Conservation (phyloP, 2,888 invertebrate species). For the Amphimallon solstitiale region DNA sequence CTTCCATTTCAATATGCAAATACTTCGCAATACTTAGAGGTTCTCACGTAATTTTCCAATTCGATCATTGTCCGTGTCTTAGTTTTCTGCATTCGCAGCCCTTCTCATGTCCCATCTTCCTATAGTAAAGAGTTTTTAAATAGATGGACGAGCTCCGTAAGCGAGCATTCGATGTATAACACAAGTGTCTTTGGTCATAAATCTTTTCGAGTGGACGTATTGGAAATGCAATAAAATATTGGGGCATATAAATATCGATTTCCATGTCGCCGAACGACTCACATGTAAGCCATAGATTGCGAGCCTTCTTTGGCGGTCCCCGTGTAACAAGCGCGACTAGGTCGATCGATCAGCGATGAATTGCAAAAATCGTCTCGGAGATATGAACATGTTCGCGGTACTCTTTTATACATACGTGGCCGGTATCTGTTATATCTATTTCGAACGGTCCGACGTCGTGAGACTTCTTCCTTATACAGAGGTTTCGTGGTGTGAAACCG, state of each 20-base stretch:
- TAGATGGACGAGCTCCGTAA: neutral
- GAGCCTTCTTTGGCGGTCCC: conserved; percentile 41
- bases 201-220: conserved; percentile 25
- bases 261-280: conserved; percentile 39
- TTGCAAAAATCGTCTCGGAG: conserved; percentile 44
- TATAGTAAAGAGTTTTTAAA: neutral
- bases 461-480: conserved; percentile 34
- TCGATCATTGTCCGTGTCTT: conserved; percentile 5
- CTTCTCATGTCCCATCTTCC: neutral
- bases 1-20: too few species aligned
- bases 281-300: conserved; percentile 36
- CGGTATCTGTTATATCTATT: conserved; percentile 15
- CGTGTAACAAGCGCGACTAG: conserved; percentile 42
- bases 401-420: conserved; percentile 29
- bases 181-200: neutral
- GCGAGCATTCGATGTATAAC: conserved; percentile 19
- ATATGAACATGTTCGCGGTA: conserved; percentile 44
- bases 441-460: conserved; percentile 18
- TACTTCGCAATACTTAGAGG: too few species aligned
- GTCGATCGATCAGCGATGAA: conserved; percentile 42
- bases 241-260: conserved; percentile 38
- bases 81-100: too few species aligned
- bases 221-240: conserved; percentile 39
- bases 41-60: conserved; percentile 32
- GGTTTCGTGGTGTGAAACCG: conserved; percentile 23